phyloP scores from a whole-genome alignment of 2,888 invertebrate genomes.

The Ischnura elegans region DNA sequence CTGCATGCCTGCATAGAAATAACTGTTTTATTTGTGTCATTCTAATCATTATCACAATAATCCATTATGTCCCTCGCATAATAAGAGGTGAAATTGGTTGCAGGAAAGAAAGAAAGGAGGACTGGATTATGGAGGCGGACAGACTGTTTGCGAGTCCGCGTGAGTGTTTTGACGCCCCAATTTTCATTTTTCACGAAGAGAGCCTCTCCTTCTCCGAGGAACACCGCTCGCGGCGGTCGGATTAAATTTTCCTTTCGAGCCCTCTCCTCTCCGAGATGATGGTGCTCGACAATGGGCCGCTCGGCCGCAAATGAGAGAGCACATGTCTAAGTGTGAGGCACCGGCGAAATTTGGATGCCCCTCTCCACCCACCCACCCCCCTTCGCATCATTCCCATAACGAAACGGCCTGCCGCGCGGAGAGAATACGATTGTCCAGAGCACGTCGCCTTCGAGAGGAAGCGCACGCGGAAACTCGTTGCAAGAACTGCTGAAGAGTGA shows the following conservation, averaged over 20 bases:
- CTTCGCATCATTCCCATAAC: no score
- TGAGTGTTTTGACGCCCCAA: neutral
- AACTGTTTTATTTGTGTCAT: no score
- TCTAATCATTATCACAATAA: no score
- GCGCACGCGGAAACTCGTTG: neutral
- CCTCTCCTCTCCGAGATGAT: neutral
- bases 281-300: neutral
- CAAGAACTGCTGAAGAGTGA: no score
- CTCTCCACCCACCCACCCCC: no score
- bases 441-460: neutral
- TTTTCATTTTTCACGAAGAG: neutral
- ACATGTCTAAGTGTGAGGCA: neutral
- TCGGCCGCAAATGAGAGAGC: neutral
- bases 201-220: neutral
- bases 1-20: no score
- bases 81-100: no score
- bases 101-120: neutral
- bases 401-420: neutral
- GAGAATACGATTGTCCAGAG: neutral
- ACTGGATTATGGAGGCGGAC: neutral
- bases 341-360: neutral
- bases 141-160: neutral
- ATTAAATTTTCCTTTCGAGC: constrained; percentile 19
- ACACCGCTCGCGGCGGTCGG: neutral
- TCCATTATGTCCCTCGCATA: no score